A percentile compares a stretch with the other conserved stretches of the same genome.
phyloP scores from a whole-genome alignment of 2,888 invertebrate genomes.

The Drosophila acutilabella region DNA sequence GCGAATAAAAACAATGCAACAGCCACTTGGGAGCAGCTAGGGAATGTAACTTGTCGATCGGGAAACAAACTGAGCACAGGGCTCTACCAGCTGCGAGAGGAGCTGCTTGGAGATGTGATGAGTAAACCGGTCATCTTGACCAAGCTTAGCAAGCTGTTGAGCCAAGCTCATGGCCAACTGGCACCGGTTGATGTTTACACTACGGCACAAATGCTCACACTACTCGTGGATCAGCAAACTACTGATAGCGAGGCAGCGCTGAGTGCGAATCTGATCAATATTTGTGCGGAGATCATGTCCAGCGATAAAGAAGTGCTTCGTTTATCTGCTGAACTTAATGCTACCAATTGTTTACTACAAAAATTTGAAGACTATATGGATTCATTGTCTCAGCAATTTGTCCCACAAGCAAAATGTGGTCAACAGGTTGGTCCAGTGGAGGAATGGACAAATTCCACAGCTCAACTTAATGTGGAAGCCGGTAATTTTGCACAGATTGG shows the following conservation, averaged over 20 bases:
- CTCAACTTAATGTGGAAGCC: constrained; percentile 34
- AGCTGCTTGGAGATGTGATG: constrained; percentile 17
- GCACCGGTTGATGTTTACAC: constrained; percentile 52
- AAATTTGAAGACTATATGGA: constrained; percentile 87
- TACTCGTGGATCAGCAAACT: constrained; percentile 22
- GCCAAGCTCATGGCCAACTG: constrained; percentile 39
- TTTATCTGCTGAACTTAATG: constrained; percentile 86
- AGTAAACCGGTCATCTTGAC: constrained; percentile 36
- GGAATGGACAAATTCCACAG: rapidly evolving
- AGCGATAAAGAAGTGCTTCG: constrained; percentile 82
- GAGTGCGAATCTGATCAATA: constrained; percentile 70
- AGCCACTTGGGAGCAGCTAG: constrained; percentile 85
- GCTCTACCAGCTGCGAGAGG: constrained; percentile 60
- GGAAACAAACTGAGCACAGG: constrained; percentile 62
- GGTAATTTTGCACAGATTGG: constrained; percentile 59
- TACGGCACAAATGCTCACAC: constrained; percentile 45
- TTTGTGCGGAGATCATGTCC: constrained; percentile 86
- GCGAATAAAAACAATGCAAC: constrained; percentile 86
- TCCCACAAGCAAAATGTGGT: constrained; percentile 47
- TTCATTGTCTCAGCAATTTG: constrained; percentile 68
- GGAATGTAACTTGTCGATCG: constrained; percentile 39
- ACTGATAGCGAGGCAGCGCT: constrained; percentile 31
- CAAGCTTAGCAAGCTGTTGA: constrained; percentile 50
- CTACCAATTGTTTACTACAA: constrained; percentile 88
- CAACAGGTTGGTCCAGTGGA: neutral